Evolutionary conservation across 2,888 invertebrate genomes (phyloP).

Genomic region (Philhelius pedissequus): DNA sequence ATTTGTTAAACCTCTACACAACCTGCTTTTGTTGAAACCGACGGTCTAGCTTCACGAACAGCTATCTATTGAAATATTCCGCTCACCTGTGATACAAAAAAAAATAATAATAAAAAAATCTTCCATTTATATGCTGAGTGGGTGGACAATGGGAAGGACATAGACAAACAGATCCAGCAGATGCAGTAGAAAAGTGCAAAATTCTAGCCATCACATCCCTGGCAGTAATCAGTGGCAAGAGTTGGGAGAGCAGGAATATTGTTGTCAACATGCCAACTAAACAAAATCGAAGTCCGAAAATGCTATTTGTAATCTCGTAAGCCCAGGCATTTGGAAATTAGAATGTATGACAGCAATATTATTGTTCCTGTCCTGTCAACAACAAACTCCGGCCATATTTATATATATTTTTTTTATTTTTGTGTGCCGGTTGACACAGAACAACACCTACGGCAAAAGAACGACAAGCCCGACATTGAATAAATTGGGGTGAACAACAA

Average conservation of each 20-base stretch:
- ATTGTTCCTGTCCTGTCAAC: constrained; percentile 64
- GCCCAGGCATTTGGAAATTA: constrained; percentile 53
- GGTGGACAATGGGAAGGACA: neutral
- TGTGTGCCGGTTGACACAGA: neutral
- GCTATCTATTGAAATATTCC: too few relatives aligned
- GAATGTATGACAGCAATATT: constrained; percentile 58
- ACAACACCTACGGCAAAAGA: neutral
- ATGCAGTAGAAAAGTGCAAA: neutral
- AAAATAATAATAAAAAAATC: neutral
- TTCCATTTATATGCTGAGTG: neutral
- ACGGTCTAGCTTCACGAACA: too few relatives aligned
- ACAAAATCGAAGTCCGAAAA: constrained; percentile 60
- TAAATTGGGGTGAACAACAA: constrained; percentile 35
- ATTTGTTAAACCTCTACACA: too few relatives aligned
- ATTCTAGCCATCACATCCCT: constrained; percentile 21
- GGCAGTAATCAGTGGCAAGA: too few relatives aligned
- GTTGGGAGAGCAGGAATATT: too few relatives aligned
- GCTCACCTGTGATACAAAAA: too few relatives aligned
- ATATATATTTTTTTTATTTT: neutral
- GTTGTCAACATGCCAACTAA: constrained; percentile 56
- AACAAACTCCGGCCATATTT: constrained; percentile 11
- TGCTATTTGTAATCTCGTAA: constrained; percentile 46
- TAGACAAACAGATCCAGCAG: neutral
- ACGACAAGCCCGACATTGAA: neutral
- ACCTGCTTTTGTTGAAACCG: too few relatives aligned